phyloP scores from a whole-genome alignment of 2,888 invertebrate species.

The Cinara cedri region DNA sequence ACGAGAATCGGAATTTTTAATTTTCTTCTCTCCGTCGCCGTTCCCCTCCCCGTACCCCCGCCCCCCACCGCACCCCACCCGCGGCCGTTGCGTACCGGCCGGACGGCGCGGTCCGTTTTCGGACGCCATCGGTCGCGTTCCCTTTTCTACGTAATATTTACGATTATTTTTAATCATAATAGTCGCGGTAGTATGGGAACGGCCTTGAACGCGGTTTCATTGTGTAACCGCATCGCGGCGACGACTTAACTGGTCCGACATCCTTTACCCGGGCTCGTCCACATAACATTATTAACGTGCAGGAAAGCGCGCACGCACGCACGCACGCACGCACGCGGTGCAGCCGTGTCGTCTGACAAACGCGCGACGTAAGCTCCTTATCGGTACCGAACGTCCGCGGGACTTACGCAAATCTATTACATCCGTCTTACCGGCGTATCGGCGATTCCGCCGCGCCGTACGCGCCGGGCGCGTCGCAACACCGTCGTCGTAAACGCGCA shows the following conservation, averaged over 20 bases:
- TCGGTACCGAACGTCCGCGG: background rate
- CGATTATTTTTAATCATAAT: slow-evolving; percentile 25
- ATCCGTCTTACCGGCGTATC: background rate
- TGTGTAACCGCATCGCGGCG: slow-evolving; percentile 33
- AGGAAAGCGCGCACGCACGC: no score
- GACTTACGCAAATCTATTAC: background rate
- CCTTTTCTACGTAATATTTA: slow-evolving; percentile 20
- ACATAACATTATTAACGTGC: no score
- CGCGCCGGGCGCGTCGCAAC: no score
- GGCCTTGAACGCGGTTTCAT: slow-evolving; percentile 47
- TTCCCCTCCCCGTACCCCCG: no score
- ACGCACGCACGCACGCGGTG: no score
- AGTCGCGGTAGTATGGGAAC: slow-evolving; percentile 41
- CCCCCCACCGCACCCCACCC: no score
- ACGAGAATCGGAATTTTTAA: slow-evolving; percentile 11
- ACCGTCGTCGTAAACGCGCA: no score
- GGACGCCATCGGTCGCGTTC: slow-evolving; percentile 9
- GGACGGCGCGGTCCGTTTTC: slow-evolving; percentile 15
- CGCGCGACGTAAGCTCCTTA: slow-evolving; percentile 11
- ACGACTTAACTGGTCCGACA: slow-evolving; percentile 40
- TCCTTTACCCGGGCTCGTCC: slow-evolving; percentile 18
- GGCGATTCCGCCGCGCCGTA: background rate
- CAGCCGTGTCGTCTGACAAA: background rate
- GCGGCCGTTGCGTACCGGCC: background rate
- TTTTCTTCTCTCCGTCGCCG: background rate